Percentiles rank a stretch among this genome's conserved stretches.
These are phyloP conservation scores for Tupaia tana DNA, from an alignment of 2,113 vertebrate species.

Conservation along the genomic window DNA sequence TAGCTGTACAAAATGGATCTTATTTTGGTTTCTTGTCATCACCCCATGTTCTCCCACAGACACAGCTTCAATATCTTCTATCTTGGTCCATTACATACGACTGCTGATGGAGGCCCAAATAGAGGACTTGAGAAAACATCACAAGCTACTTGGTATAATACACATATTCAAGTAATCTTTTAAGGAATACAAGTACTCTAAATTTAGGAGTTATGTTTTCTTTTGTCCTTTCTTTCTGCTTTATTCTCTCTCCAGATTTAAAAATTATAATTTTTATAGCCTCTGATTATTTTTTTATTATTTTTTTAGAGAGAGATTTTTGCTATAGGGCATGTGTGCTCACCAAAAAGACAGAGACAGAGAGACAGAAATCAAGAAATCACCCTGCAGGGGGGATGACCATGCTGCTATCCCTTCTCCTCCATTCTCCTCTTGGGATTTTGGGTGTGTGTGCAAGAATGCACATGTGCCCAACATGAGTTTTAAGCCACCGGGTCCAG, in stretches of 20 bases:
- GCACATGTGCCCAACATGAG: no score
- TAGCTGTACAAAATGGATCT: background rate
- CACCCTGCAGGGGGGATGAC: no score
- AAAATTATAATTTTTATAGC: constrained; percentile 12
- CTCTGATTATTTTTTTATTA: background rate
- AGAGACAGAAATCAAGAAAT: no score
- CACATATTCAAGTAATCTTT: background rate
- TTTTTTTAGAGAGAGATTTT: no score
- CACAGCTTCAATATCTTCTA: background rate
- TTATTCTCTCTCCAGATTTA: background rate
- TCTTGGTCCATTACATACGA: constrained; percentile 2
- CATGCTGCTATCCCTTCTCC: no score
- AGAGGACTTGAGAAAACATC: constrained; percentile 14
- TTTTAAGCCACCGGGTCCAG: no score
- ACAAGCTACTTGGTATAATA: background rate
- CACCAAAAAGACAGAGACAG: no score
- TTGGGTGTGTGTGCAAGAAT: no score
- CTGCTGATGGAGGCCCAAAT: background rate
- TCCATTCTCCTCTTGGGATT: no score
- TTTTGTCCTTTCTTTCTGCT: constrained; percentile 22
- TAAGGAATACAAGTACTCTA: constrained; percentile 8
- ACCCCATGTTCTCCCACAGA: background rate
- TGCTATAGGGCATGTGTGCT: no score
- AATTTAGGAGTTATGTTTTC: constrained; percentile 13
- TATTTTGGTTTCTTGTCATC: background rate